phyloP scores from a whole-genome alignment of 2,888 invertebrate genomes.

The Prenolepis imparis region DNA sequence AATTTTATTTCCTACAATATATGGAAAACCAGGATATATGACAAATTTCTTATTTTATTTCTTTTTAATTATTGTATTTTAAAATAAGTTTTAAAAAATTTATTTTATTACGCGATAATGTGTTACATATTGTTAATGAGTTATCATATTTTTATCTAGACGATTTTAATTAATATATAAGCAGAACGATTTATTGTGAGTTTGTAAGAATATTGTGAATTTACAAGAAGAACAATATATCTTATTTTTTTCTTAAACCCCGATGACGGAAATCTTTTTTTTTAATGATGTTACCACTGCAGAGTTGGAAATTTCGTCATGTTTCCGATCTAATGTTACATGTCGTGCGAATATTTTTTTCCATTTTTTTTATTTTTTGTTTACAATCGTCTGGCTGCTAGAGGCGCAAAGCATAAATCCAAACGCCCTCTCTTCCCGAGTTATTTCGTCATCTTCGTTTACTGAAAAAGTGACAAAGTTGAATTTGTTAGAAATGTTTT shows the following conservation, averaged over 20 bases:
- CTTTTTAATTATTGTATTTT: too few species aligned
- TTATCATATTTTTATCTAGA: not conserved
- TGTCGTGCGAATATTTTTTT: not conserved
- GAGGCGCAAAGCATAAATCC: not conserved
- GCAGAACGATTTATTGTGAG: not conserved
- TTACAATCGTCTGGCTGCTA: too few species aligned
- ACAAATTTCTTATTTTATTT: too few species aligned
- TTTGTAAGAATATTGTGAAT: not conserved
- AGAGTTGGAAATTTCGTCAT: not conserved
- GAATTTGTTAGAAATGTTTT: not conserved
- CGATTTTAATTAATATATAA: not conserved
- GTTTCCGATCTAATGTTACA: not conserved
- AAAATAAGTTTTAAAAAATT: too few species aligned
- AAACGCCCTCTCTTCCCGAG: not conserved
- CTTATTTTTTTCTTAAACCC: constrained; percentile 15
- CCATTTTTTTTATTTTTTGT: not conserved
- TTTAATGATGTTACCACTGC: constrained; percentile 1
- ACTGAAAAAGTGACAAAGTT: not conserved
- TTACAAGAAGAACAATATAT: not conserved
- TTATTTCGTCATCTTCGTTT: not conserved
- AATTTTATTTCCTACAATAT: too few species aligned
- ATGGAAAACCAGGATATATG: too few species aligned
- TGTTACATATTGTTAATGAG: not conserved
- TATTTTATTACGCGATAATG: not conserved
- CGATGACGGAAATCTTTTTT: not conserved